phyloP scores from a whole-genome alignment of 2,888 invertebrate species.

The Acanthopleura granulata region DNA sequence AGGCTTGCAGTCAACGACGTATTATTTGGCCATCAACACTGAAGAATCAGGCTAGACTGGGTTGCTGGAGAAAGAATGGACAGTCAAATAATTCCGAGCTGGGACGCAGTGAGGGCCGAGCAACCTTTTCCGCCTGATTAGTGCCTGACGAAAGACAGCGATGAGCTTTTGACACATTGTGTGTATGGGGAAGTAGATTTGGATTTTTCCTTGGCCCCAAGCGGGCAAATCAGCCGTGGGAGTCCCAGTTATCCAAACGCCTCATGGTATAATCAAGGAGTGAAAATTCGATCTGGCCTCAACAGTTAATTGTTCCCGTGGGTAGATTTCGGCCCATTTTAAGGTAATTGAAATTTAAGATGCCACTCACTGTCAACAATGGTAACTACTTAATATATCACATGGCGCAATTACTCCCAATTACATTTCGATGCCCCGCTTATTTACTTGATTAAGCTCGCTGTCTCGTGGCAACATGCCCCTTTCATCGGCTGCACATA shows the following conservation, averaged over 20 bases:
- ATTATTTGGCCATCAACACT: too few relatives aligned
- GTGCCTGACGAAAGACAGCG: slow-evolving; percentile 15
- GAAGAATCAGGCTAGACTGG: too few relatives aligned
- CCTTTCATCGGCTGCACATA: not conserved
- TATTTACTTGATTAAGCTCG: slow-evolving; percentile 15
- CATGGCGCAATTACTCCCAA: slow-evolving; percentile 16
- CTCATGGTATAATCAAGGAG: slow-evolving; percentile 3
- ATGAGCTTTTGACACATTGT: slow-evolving; percentile 9
- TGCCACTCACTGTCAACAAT: slow-evolving; percentile 18
- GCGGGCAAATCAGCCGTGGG: not conserved
- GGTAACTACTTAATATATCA: slow-evolving; percentile 19
- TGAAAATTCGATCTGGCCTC: slow-evolving; percentile 8
- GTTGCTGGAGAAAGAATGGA: too few relatives aligned
- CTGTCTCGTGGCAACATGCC: not conserved
- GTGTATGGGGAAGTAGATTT: slow-evolving; percentile 8
- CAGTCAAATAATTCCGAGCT: too few relatives aligned
- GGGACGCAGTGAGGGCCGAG: too few relatives aligned
- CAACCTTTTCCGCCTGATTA: not conserved
- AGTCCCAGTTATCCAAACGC: not conserved
- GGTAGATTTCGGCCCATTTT: slow-evolving; percentile 8
- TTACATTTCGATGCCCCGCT: slow-evolving; percentile 19
- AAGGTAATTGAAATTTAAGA: slow-evolving; percentile 18
- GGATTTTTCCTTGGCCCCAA: not conserved
- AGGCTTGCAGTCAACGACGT: too few relatives aligned
- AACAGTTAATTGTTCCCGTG: slow-evolving; percentile 12